These are phyloP conservation scores for Ichneumoninae sp. DNA, from an alignment of 2,888 invertebrate species.

Conservation along the genomic window DNA sequence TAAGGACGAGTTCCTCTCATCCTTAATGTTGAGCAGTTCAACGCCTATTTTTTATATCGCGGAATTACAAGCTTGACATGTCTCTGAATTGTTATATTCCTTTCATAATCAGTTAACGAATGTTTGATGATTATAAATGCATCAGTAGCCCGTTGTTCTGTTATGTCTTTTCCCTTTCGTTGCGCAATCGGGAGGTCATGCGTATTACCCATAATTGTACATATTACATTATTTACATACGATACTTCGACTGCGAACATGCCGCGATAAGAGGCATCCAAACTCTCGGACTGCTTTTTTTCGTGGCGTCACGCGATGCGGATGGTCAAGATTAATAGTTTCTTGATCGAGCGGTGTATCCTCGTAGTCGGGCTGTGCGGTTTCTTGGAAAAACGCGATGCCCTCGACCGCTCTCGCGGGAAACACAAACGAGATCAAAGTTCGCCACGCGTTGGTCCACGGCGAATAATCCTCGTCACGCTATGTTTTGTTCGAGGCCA, in stretches of 20 bases:
- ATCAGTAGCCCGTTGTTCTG: constrained; percentile 6
- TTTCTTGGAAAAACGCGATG: constrained; percentile 37
- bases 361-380: constrained; percentile 14
- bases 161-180: constrained; percentile 42
- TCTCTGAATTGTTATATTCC: neutral
- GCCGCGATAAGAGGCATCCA: constrained; percentile 39
- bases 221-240: constrained; percentile 11
- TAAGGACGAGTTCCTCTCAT: constrained; percentile 61
- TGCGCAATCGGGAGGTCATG: constrained; percentile 21
- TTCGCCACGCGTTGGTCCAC: constrained; percentile 65
- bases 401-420: constrained; percentile 20
- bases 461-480: constrained; percentile 64
- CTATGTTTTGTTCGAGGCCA: constrained; percentile 64
- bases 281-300: constrained; percentile 14
- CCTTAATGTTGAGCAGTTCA: constrained; percentile 13
- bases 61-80: neutral
- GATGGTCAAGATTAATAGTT: constrained; percentile 47
- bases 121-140: neutral
- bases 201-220: neutral
- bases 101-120: constrained; percentile 6
- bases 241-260: constrained; percentile 22
- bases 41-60: neutral
- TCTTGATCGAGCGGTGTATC: constrained; percentile 1
- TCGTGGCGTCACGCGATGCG: neutral
- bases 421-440: constrained; percentile 58